These are phyloP conservation scores for Caranx ignobilis DNA, from an alignment of 2,113 vertebrate species.

Conservation along the genomic window DNA sequence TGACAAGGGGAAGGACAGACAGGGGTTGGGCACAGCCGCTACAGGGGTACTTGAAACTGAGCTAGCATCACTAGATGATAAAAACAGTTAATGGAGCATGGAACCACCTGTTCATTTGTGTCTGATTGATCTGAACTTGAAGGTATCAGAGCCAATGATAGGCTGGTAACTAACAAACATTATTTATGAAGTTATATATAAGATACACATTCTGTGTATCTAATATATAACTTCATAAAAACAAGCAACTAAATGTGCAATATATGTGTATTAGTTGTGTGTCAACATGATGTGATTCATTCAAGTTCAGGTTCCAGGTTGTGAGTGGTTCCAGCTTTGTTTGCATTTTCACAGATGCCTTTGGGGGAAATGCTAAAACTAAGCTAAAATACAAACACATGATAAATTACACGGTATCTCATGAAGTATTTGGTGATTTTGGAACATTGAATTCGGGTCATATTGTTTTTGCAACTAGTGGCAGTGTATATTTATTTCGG, in stretches of 20 bases:
- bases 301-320: background rate
- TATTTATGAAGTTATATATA: background rate
- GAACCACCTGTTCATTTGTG: background rate
- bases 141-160: background rate
- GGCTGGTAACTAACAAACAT: background rate
- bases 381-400: background rate
- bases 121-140: background rate
- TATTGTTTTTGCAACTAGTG: conserved; percentile 22
- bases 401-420: background rate
- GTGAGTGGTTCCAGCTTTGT: background rate
- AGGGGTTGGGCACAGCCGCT: background rate
- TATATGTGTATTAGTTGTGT: background rate
- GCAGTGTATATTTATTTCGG: conserved; percentile 24
- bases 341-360: background rate
- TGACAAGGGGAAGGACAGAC: conserved; percentile 10
- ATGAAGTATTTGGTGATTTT: background rate
- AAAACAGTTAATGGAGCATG: background rate
- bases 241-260: background rate
- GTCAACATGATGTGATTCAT: background rate
- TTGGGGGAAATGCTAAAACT: background rate
- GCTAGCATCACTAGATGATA: background rate
- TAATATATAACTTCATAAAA: background rate
- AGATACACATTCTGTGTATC: too few species aligned
- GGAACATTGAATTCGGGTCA: conserved; percentile 16
- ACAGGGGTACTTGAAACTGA: background rate